Evolutionary conservation across 2,888 invertebrate genomes (phyloP).

Genomic region (Pegoplata infirma): DNA sequence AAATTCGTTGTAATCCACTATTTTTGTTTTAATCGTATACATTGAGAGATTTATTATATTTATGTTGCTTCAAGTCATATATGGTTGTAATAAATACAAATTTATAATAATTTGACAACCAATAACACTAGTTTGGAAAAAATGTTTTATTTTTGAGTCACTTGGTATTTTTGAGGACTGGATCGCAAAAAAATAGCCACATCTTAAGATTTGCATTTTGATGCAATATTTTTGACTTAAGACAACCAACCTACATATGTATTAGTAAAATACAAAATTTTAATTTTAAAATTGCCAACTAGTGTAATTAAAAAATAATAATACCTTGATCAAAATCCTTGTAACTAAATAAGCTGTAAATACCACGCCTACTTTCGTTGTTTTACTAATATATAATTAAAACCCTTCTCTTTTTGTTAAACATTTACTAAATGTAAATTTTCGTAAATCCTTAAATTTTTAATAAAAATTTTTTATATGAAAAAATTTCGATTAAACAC

Average conservation of each 20-base stretch:
- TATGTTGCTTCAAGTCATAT: conserved; percentile 11
- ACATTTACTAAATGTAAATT: not conserved
- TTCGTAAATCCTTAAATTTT: not conserved
- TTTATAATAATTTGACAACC: conserved; percentile 8
- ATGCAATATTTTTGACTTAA: no score
- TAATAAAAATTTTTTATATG: not conserved
- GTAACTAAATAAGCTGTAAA: conserved; percentile 10
- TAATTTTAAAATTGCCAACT: no score
- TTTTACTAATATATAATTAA: conserved; percentile 6
- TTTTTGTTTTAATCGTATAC: not conserved
- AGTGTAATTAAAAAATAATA: not conserved
- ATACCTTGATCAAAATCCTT: conserved; percentile 4
- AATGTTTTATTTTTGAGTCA: no score
- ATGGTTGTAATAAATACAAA: conserved; percentile 31
- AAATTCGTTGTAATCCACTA: not conserved
- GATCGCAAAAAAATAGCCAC: no score
- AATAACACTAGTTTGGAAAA: no score
- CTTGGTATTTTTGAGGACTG: no score
- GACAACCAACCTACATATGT: no score
- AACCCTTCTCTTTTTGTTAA: not conserved
- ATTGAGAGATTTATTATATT: conserved; percentile 28
- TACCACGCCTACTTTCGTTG: conserved; percentile 10
- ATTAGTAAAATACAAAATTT: no score
- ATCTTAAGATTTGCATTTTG: no score
- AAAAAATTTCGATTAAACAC: not conserved